Percentiles rank a stretch among this genome's conserved stretches.
Evolutionary conservation across 2,888 invertebrate genomes (phyloP).

Genomic region (Drosophila pseudotalamancana): DNA sequence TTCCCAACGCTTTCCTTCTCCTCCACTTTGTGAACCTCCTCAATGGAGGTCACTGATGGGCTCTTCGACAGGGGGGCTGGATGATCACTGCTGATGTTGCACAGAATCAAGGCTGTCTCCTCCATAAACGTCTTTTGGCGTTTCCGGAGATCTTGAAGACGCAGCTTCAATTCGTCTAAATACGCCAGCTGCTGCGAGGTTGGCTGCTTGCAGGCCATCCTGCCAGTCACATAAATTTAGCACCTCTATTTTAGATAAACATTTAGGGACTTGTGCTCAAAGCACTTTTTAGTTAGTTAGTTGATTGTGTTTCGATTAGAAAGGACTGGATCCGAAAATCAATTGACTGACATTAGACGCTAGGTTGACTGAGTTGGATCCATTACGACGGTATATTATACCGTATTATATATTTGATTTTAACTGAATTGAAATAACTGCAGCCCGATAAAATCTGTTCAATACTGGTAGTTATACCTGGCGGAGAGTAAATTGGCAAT

Average conservation of each 20-base stretch:
- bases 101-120: conserved; percentile 56
- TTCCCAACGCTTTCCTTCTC: conserved; percentile 7
- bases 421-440: too few relatives aligned
- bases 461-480: too few relatives aligned
- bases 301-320: conserved; percentile 8
- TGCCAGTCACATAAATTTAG: conserved; percentile 38
- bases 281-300: conserved; percentile 16
- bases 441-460: too few relatives aligned
- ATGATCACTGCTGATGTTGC: conserved; percentile 27
- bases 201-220: conserved; percentile 48
- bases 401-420: too few relatives aligned
- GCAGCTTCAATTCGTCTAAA: conserved; percentile 63
- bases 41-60: not conserved
- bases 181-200: conserved; percentile 63
- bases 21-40: too few relatives aligned
- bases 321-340: not conserved
- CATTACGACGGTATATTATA: too few relatives aligned
- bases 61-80: not conserved
- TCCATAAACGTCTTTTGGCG: conserved; percentile 60
- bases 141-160: conserved; percentile 49
- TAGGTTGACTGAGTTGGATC: conserved; percentile 13
- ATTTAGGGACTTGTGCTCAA: conserved; percentile 16
- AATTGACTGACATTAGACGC: conserved; percentile 1
- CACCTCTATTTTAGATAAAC: conserved; percentile 21
- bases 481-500: too few relatives aligned